Conservation (phyloP, 1,140 invertebrate genomes). For the Branchinecta lindahli region DNA sequence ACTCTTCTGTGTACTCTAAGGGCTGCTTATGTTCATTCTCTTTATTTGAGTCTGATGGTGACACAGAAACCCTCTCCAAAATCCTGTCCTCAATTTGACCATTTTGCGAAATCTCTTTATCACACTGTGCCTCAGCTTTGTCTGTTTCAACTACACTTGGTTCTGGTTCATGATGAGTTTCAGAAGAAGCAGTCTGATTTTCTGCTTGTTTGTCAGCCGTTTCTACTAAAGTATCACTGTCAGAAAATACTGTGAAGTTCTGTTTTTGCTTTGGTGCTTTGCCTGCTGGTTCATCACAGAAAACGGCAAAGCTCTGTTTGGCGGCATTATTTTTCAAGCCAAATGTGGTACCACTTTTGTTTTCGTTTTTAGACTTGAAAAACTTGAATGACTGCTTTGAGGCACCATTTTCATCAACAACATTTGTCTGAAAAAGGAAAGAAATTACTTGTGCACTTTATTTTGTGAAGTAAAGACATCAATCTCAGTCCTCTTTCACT, state of each 20-base stretch:
- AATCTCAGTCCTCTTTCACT: too few relatives aligned
- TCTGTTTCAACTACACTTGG: neutral
- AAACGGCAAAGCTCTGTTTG: too few relatives aligned
- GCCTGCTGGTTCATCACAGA: too few relatives aligned
- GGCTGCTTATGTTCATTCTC: neutral
- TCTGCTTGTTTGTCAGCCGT: neutral
- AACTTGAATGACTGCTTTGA: neutral
- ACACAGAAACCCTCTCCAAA: neutral
- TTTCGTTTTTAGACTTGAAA: constrained; percentile 1
- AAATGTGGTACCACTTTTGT: neutral
- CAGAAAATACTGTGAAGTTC: neutral
- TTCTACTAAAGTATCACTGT: neutral
- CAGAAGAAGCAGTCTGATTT: neutral
- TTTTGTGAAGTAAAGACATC: neutral
- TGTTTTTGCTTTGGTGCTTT: neutral
- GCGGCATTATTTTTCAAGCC: neutral
- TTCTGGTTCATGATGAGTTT: neutral
- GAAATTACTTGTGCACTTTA: neutral
- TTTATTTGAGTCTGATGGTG: neutral
- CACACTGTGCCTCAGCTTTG: neutral
- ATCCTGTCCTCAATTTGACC: neutral
- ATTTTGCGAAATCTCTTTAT: neutral
- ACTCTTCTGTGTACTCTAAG: neutral
- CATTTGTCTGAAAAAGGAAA: neutral
- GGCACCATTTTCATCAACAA: neutral